Percentiles rank a stretch among this genome's conserved stretches.
These are phyloP conservation scores for Carassius carassius DNA, from an alignment of 2,113 vertebrate genomes.

Conservation along the genomic window DNA sequence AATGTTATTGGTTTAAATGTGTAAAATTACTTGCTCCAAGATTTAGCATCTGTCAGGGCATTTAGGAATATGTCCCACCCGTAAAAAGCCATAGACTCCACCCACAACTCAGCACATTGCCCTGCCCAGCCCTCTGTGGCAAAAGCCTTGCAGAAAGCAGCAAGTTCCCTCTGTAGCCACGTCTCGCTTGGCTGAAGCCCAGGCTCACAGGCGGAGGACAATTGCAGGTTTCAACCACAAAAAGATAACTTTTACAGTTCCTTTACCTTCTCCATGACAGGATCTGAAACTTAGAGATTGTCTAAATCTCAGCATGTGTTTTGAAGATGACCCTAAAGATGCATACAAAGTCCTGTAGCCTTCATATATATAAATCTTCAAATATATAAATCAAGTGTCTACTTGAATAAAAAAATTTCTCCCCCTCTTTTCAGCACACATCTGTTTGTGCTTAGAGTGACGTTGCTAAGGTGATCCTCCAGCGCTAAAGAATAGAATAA, in stretches of 20 bases:
- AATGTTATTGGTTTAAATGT: not conserved
- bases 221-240: conserved; percentile 43
- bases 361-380: not conserved
- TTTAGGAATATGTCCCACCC: conserved; percentile 23
- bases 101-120: not conserved
- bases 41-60: conserved; percentile 17
- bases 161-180: conserved; percentile 53
- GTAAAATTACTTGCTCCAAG: not conserved
- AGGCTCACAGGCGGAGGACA: conserved; percentile 50
- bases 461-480: conserved; percentile 42
- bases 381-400: not conserved
- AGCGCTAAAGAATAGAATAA: conserved; percentile 47
- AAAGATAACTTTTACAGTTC: conserved; percentile 4
- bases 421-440: conserved; percentile 22
- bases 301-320: conserved; percentile 6
- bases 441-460: conserved; percentile 57
- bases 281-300: not conserved
- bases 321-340: not conserved
- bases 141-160: conserved; percentile 47
- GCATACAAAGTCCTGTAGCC: not conserved
- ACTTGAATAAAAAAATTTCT: not conserved
- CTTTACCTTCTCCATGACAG: not conserved
- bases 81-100: not conserved
- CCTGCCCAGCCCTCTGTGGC: conserved; percentile 32
- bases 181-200: conserved; percentile 55